Base-by-base conservation (phyloP, 2,113 vertebrate species). In the Polypterus senegalus region DNA sequence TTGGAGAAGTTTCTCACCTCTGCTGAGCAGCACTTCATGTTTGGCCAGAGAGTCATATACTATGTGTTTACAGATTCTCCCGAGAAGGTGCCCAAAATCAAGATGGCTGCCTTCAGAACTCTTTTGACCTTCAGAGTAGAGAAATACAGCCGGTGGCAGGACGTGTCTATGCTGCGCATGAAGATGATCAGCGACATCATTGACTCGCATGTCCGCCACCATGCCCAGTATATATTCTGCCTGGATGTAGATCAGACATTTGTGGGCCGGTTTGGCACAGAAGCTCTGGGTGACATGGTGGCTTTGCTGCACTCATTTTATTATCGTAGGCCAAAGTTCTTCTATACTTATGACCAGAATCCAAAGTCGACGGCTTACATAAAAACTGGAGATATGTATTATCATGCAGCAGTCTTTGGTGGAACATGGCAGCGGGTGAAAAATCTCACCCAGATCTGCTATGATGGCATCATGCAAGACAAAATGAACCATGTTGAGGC, bases 131-230 rank as follows among this genome's bases (percentile, higher is more conserved):
- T 83, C 56, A 27, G 7, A 4, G 83, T 88, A 43, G 10, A 9
- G 4, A 67, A 10, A 10, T 59, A 77, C 61, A 62, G 4, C 9
- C 76, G 85, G 55, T 88, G 88, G 87, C 89, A 89, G 71, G 86
- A 91, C 49, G 67, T 89, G 51, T 86, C 84, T 1, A 87, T 88
- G 89, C 77, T 64, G 72, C 77, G 84, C 54, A 89, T 89, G 87
- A 74, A 65, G 67, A n/a, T 63, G 0, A 76, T 88, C 60, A 70
- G 77, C 1, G 64, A 71, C 1, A 49, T 69, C 47, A 81, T 87
- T 3, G 69, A 76, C 45, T 59, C 64, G 0, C 66, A 65, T 5
- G 77, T 88, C 64, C 74, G 71, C n/a, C 72, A 71, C 60, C 66
- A 65, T 60, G 76, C 56, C 65, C 68, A 72, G 0, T 79, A 83